Conservation (phyloP, 1,140 invertebrate species). For the Doryteuthis pealeii region DNA sequence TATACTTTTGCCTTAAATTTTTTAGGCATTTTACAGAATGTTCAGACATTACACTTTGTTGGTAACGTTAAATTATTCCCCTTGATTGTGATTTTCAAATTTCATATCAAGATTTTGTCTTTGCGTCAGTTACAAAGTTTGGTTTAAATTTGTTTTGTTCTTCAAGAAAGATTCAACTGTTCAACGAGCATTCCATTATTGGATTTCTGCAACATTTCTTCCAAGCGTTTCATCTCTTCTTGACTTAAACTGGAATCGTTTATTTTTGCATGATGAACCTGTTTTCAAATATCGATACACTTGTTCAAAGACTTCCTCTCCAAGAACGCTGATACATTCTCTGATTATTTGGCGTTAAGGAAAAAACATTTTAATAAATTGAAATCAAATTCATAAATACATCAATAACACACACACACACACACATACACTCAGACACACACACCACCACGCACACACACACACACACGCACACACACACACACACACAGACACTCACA, state of each 20-base stretch:
- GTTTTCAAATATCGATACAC: conserved; percentile 54
- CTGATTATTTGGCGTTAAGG: conserved; percentile 36
- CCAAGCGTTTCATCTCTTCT: conserved; percentile 47
- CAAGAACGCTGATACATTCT: conserved; percentile 52
- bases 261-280: conserved; percentile 5
- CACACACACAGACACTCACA: no score
- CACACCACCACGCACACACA: no score
- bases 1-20: no score
- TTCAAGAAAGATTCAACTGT: conserved; percentile 58
- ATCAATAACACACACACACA: neutral
- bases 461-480: no score
- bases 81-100: no score
- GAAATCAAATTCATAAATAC: no score
- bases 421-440: no score
- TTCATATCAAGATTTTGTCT: no score
- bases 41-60: no score
- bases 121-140: no score
- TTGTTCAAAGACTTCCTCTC: conserved; percentile 50
- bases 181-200: conserved; percentile 59
- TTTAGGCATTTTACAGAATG: no score
- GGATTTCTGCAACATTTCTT: conserved; percentile 51
- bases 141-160: conserved; percentile 35
- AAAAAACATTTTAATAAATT: neutral
- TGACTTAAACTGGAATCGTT: conserved; percentile 17
- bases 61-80: no score